Conservation (phyloP, 2,888 invertebrate species). For the Cryptus armator region DNA sequence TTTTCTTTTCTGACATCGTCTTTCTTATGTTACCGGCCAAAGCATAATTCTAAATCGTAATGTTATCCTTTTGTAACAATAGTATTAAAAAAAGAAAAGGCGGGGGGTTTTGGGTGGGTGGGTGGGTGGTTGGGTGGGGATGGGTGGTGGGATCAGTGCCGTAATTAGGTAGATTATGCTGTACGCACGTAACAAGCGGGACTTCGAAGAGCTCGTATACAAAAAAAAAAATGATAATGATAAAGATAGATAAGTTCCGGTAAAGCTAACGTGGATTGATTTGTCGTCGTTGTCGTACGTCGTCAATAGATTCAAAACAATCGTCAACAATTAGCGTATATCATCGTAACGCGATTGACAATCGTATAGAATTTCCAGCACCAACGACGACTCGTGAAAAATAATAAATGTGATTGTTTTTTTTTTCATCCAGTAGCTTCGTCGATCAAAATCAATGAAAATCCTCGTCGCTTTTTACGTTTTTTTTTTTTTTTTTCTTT, state of each 20-base stretch:
- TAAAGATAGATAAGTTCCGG: background rate
- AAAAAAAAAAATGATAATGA: constrained; percentile 51
- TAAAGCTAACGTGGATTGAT: background rate
- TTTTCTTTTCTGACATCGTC: constrained; percentile 57
- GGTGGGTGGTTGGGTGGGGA: background rate
- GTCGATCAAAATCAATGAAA: background rate
- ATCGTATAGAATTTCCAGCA: background rate
- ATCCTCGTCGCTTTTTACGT: background rate
- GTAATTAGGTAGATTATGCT: constrained; percentile 76
- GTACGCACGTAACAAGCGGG: constrained; percentile 60
- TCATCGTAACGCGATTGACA: no score
- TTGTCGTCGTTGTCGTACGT: background rate
- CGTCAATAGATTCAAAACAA: background rate
- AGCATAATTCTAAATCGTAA: constrained; percentile 83
- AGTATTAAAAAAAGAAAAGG: constrained; percentile 74
- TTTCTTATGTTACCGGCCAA: constrained; percentile 75
- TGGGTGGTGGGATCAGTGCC: constrained; percentile 75
- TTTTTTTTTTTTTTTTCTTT: no score
- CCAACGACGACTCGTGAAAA: constrained; percentile 7
- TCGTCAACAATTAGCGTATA: background rate
- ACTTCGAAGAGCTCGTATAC: constrained; percentile 49
- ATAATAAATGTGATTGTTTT: no score
- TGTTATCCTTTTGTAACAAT: constrained; percentile 81
- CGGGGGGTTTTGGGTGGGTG: background rate
- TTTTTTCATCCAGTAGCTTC: background rate